These are phyloP conservation scores for Buceros bicornis DNA, from an alignment of 2,797 vertebrate species.

Conservation along the genomic window DNA sequence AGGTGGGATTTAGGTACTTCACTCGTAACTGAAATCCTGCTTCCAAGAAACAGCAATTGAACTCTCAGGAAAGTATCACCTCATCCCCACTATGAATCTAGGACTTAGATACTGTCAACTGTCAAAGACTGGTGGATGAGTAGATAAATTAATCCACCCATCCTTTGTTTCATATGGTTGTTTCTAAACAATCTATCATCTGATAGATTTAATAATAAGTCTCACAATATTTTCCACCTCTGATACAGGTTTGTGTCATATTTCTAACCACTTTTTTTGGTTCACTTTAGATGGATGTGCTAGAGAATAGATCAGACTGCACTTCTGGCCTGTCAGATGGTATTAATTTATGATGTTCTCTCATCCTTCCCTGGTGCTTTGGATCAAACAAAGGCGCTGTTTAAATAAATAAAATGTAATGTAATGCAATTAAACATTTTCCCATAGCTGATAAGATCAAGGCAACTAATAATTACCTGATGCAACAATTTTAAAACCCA, in stretches of 20 bases:
- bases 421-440: conserved; percentile 68
- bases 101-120: neutral
- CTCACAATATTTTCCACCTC: conserved; percentile 9
- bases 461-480: conserved; percentile 62
- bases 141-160: conserved; percentile 29
- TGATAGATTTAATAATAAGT: conserved; percentile 36
- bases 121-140: neutral
- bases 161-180: neutral
- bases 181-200: conserved; percentile 24
- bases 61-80: neutral
- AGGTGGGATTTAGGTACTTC: neutral
- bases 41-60: neutral
- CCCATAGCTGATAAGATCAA: conserved; percentile 66
- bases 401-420: conserved; percentile 71
- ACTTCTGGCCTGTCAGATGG: conserved; percentile 48
- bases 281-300: conserved; percentile 21
- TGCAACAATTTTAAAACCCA: conserved; percentile 48
- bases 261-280: neutral
- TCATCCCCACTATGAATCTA: neutral
- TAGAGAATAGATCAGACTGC: conserved; percentile 41
- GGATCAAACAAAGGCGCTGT: conserved; percentile 60
- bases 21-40: neutral
- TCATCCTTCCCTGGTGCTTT: conserved; percentile 55
- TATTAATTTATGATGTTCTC: conserved; percentile 61
- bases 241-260: neutral